Evolutionary conservation across 2,797 vertebrate species (phyloP), one percentile per base, ranked within the genome.

Genomic region (Tapera naevia): DNA sequence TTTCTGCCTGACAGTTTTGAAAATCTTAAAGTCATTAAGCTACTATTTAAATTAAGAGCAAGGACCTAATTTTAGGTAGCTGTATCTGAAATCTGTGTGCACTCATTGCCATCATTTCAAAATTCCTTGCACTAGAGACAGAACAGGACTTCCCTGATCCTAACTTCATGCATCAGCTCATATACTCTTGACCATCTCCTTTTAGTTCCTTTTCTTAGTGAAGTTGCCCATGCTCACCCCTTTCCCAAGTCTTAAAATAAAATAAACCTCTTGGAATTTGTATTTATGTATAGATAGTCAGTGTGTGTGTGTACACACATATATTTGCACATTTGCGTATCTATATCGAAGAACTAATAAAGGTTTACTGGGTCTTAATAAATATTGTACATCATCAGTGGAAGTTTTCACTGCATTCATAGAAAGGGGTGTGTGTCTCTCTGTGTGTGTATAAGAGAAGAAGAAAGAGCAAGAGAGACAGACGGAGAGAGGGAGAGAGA

Each of bases 401-500:
- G 93, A 96, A 89, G 89, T 94, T 93, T 88, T 95, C 37, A 88
- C 79, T 64, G 17, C 22, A 33, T 83, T 96, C 90, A 35, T 18
- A 66, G 76, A 93, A 95, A 94, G 91, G 75, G 94, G 67, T 78
- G 71, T 91, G 88, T 65, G 72, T 54, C 30, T 46, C 30, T 46
- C 37, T 64, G 13, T 60, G 39, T 84, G 78, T 65, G 65, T 45
- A 45, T 51, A 41, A 64, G 25, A 51, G 70, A 91, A 62, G 91
- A 70, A 70, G 51, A 88, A 82, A 81, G 86, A 93, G 83, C 84
- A 81, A 83, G 89, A 88, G 86, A 96, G 94, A 94, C 95, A 95
- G 96, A 94, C 88, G 17, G 91, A 94, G 92, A 89, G 94, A 94
- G 88, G 86, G 90, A 94, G 90, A 94, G 80, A 94, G 96, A 67